Conservation (phyloP, 2,888 invertebrate genomes). For the Coelogynopora nodosa region DNA sequence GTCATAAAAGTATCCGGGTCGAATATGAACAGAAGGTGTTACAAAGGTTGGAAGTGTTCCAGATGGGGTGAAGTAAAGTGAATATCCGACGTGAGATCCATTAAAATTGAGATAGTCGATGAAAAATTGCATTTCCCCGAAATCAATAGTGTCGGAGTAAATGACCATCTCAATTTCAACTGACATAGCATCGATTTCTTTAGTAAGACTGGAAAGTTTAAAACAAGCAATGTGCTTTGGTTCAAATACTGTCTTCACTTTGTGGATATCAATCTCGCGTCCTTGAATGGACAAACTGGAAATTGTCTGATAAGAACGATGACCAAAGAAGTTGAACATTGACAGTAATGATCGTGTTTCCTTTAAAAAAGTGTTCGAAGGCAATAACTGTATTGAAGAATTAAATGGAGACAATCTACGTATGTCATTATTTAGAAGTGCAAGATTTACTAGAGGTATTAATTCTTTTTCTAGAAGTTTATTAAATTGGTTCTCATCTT, state of each 20-base stretch:
- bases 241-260: not conserved
- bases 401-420: no score
- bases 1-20: not conserved
- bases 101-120: not conserved
- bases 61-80: not conserved
- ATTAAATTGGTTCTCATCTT: not conserved
- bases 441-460: not conserved
- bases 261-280: not conserved
- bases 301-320: not conserved
- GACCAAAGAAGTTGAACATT: not conserved
- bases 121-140: not conserved
- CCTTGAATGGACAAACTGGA: not conserved
- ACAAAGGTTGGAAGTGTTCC: not conserved
- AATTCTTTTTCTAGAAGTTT: not conserved
- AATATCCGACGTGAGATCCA: not conserved
- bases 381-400: not conserved
- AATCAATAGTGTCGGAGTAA: not conserved
- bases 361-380: not conserved
- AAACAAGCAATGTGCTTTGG: not conserved
- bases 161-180: not conserved
- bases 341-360: not conserved
- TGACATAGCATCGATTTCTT: not conserved
- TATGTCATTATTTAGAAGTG: not conserved
- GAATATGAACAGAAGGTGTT: not conserved
- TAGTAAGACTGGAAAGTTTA: not conserved